These are phyloP conservation scores for Teleiodes luculella DNA, from an alignment of 2,888 invertebrate genomes.

Conservation along the genomic window DNA sequence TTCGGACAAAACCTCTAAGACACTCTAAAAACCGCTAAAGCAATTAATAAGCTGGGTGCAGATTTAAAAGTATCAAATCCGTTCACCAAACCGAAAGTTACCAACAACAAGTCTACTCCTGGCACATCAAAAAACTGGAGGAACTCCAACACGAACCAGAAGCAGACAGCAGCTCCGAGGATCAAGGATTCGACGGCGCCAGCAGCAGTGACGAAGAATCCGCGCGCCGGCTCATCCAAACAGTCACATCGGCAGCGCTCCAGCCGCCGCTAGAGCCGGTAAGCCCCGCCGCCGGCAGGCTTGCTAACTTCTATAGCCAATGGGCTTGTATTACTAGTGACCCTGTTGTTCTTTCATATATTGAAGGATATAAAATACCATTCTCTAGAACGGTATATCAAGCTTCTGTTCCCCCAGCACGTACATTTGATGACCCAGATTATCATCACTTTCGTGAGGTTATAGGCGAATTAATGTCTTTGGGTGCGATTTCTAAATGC, in stretches of 20 bases:
- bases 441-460: not conserved
- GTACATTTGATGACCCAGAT: not conserved
- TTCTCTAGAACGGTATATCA: not conserved
- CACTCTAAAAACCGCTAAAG: conserved; percentile 7
- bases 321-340: conserved; percentile 18
- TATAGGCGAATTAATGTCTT: not conserved
- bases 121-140: conserved; percentile 6
- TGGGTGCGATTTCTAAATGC: not conserved
- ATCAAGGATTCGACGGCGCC: not conserved
- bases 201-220: not conserved
- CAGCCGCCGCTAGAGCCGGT: conserved; percentile 12
- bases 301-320: conserved; percentile 10
- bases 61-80: not conserved
- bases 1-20: conserved; percentile 4
- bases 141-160: not conserved
- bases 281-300: conserved; percentile 16
- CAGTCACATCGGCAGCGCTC: not conserved
- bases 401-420: not conserved
- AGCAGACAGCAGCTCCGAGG: not conserved
- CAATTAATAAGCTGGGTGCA: conserved; percentile 5
- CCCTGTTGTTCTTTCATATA: conserved; percentile 12
- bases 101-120: not conserved
- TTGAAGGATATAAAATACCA: conserved; percentile 1
- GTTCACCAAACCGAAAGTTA: not conserved
- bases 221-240: not conserved